Base-by-base conservation (phyloP, 2,888 invertebrate genomes). In the Andricus quercusramuli region DNA sequence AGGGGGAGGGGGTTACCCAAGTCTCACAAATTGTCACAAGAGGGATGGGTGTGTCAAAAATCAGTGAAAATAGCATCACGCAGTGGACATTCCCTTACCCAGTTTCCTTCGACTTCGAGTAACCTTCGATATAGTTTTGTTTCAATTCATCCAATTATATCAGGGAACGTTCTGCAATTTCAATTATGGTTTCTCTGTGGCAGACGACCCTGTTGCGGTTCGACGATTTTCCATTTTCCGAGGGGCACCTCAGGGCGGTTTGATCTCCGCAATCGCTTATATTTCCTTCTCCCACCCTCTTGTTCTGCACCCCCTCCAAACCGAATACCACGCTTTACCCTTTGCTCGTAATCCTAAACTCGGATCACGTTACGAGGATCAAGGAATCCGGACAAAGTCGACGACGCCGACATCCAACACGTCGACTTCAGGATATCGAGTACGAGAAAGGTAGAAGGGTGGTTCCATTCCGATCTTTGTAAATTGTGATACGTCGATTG, bases 341-440 rank as follows among this genome's bases (percentile, higher is more conserved):
- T 59, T 62, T 47, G 74, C 70, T 47, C 79, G 84, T 83, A 84
- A 84, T 83, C 83, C 76, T 59, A 83, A 76, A 83, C 84, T 81
- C 84, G 82, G 80, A 84, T 84, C 84, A 82, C 83, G 83, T 84
- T 84, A 84, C 84, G 77, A 32, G 80, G 82, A 82, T 84, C 81
- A 79, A 68, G 80, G 84, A 82, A 82, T 82, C 79, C 79, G 79
- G 80, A 83, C 82, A 80, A 83, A 84, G 82, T 83, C 74, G 74
- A 51, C 79, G 79, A 82, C 78, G 81, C 79, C 81, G 79, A 79
- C 80, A 80, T 82, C 77, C 76, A 68, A 77, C 77, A 82, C 82
- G 80, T 78, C 80, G 51, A 70, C 70, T 70, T 70, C 32, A 25
- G 29, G 51, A 74, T 74, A 74, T 74, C 56, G n/a, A 56, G 56